These are phyloP conservation scores for Drosophila funebris DNA, from an alignment of 1,140 invertebrate species.

Conservation along the genomic window DNA sequence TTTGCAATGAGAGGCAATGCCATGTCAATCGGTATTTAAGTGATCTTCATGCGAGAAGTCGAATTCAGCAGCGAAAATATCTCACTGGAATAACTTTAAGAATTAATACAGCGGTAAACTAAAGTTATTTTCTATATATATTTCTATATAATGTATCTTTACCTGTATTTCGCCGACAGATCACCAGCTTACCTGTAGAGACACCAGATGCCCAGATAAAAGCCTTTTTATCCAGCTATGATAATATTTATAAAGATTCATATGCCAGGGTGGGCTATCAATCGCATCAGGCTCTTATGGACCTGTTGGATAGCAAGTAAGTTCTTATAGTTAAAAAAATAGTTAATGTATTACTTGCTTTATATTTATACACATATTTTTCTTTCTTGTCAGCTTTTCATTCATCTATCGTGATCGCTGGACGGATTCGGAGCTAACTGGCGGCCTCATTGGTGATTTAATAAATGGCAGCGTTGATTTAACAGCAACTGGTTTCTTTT, in stretches of 20 bases:
- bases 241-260: constrained; percentile 40
- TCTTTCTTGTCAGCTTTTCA: constrained; percentile 32
- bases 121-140: background rate
- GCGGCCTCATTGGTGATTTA: constrained; percentile 66
- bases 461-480: constrained; percentile 54
- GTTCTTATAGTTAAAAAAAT: background rate
- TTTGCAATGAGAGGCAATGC: constrained; percentile 41
- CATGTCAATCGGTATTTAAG: constrained; percentile 52
- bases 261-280: constrained; percentile 58
- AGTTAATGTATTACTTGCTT: background rate
- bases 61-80: constrained; percentile 58
- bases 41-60: constrained; percentile 47
- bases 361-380: background rate
- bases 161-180: constrained; percentile 5
- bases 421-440: constrained; percentile 55
- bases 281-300: constrained; percentile 29
- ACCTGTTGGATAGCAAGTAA: constrained; percentile 70
- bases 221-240: constrained; percentile 30
- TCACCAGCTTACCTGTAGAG: constrained; percentile 43
- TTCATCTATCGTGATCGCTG: constrained; percentile 65
- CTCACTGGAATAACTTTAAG: constrained; percentile 61
- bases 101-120: constrained; percentile 52
- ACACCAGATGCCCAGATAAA: constrained; percentile 25
- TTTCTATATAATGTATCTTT: background rate
- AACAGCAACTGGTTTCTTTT: constrained; percentile 44